These are phyloP conservation scores for Nasonia oneida DNA, from an alignment of 2,888 invertebrate species.

Conservation along the genomic window DNA sequence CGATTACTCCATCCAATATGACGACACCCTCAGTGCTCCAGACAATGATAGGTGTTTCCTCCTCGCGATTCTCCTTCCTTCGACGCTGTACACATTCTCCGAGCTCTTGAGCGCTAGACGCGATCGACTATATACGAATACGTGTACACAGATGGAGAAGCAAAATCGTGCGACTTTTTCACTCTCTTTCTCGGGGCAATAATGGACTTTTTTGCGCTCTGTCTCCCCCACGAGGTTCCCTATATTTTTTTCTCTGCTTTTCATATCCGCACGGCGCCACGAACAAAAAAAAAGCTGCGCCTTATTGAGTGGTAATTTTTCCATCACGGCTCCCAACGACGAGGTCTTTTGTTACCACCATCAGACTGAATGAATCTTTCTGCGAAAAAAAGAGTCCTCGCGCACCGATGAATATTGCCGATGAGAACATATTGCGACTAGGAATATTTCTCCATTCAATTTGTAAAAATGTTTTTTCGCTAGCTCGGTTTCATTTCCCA, in stretches of 20 bases:
- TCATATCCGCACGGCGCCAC: background rate
- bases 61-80: background rate
- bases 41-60: constrained; percentile 26
- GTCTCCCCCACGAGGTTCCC: background rate
- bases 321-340: background rate
- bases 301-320: constrained; percentile 11
- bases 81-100: background rate
- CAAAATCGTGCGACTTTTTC: background rate
- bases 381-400: background rate
- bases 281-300: background rate
- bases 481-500: background rate
- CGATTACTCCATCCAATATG: constrained; percentile 52
- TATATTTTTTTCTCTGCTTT: background rate
- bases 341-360: constrained; percentile 1
- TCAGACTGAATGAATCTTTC: background rate
- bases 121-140: background rate
- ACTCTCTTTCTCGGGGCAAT: background rate
- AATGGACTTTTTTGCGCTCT: background rate
- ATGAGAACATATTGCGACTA: background rate
- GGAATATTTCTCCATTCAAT: background rate
- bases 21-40: constrained; percentile 25
- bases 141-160: background rate
- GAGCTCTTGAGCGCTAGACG: background rate
- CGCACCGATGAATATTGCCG: background rate
- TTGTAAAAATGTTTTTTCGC: background rate